Percentiles rank a stretch among this genome's conserved stretches.
phyloP scores from a whole-genome alignment of 2,888 invertebrate species.

The Thymelicus lineola region DNA sequence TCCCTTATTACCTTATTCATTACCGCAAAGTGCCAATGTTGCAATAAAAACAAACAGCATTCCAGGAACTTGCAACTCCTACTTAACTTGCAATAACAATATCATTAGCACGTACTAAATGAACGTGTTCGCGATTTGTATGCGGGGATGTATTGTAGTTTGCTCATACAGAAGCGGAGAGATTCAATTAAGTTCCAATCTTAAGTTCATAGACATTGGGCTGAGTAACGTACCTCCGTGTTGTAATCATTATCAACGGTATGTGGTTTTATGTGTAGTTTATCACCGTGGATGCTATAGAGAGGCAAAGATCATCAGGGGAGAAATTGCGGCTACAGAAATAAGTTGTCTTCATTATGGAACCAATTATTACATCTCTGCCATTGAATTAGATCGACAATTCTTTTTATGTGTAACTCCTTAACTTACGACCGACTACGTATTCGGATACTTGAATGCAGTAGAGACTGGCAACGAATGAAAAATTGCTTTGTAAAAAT shows the following conservation, averaged over 20 bases:
- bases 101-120: conserved; percentile 22
- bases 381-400: no score
- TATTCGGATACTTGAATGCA: no score
- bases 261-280: not conserved
- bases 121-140: conserved; percentile 24
- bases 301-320: no score
- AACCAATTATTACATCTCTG: no score
- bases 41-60: conserved; percentile 22
- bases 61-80: conserved; percentile 16
- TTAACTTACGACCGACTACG: no score
- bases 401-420: no score
- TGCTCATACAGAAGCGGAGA: not conserved
- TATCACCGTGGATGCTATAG: no score
- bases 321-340: no score
- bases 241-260: not conserved
- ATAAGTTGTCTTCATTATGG: no score
- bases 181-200: not conserved
- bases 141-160: conserved; percentile 14
- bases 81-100: conserved; percentile 28
- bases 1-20: not conserved
- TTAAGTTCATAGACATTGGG: not conserved
- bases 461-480: no score
- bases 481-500: no score
- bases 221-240: not conserved
- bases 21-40: not conserved